Evolutionary conservation across 2,888 invertebrate genomes (phyloP), one percentile per base, ranked within the genome.

Genomic region (Scotopteryx bipunctaria): DNA sequence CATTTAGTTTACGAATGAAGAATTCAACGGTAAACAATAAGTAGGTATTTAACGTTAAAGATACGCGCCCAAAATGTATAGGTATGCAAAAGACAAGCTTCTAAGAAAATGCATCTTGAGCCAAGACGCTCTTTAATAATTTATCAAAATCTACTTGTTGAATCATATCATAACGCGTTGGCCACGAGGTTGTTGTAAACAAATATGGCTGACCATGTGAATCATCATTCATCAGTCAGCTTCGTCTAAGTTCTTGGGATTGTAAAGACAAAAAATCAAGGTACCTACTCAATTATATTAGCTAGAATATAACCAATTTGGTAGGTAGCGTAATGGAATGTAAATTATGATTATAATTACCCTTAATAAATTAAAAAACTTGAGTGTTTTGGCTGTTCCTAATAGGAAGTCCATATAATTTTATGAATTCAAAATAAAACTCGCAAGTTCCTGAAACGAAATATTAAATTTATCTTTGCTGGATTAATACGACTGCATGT

Each of bases 201-300:
- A 77, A 71, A 74, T 71, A 72, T 64, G 71, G 66, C 62, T 57
- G 64, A 50, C 54, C 53, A 58, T 33, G 66, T 78, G 78, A 78
- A 64, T 78, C 78, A 78, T 66, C 59, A 37, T 43, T 45, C 44
- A 78, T 66, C 59, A 37, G 43, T 45, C 44, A 45, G 29, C 37
- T 63, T 55, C 55, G 57, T 53, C 57, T 63, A 59, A 52, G 38
- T 43, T 55, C 27, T 40, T 16, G 21, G 33, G 37, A 42, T 50
- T 38, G 38, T 19, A 16, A n/a, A 43, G 42, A 42, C 13, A 32
- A 31, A 43, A 49, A 52, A 37, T 16, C n/a, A 16, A 13, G 25
- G 9, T 23, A 42, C 15, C 16, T 42, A 44, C 9, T 5, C 4
- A 11, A 49, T 15, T n/a, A n/a, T n/a, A n/a, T n/a, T n/a, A n/a